Evolutionary conservation across 1,140 invertebrate species (phyloP).

Genomic region (Homalodisca vitripennis): DNA sequence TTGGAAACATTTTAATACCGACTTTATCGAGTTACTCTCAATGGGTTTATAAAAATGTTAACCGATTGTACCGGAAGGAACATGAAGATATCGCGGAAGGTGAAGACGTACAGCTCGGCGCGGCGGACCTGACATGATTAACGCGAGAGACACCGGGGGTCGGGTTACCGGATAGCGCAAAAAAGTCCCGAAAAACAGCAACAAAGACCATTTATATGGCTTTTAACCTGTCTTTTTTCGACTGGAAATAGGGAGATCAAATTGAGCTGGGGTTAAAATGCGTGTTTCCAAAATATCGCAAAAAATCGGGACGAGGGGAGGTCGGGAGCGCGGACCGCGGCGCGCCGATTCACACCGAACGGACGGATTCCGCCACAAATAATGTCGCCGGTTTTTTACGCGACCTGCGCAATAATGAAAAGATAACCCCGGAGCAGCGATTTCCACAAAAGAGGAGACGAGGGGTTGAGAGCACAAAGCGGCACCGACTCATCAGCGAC

Average conservation of each 20-base stretch:
- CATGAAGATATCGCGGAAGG: not conserved
- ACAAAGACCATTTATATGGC: constrained; percentile 40
- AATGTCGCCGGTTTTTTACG: constrained; percentile 29
- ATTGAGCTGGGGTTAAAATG: constrained; percentile 35
- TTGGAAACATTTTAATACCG: no score
- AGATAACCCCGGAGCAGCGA: not conserved
- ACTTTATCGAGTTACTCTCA: no score
- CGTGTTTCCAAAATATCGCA: constrained; percentile 36
- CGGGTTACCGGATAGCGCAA: constrained; percentile 23
- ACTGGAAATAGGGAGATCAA: constrained; percentile 35
- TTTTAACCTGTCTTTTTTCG: constrained; percentile 39
- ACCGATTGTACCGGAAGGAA: no score
- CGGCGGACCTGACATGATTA: no score
- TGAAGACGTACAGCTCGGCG: not conserved
- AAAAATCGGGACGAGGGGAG: constrained; percentile 28
- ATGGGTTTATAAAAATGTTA: no score
- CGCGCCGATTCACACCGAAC: constrained; percentile 30
- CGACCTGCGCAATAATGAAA: not conserved
- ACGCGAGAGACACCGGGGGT: not conserved
- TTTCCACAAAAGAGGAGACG: constrained; percentile 25
- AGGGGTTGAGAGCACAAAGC: constrained; percentile 20
- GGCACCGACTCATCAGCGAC: constrained; percentile 28
- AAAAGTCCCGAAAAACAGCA: constrained; percentile 25
- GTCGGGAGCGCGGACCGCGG: constrained; percentile 6
- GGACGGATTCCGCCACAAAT: constrained; percentile 32